phyloP scores from a whole-genome alignment of 2,888 invertebrate species.

The Eueremaeus valkanovi region DNA sequence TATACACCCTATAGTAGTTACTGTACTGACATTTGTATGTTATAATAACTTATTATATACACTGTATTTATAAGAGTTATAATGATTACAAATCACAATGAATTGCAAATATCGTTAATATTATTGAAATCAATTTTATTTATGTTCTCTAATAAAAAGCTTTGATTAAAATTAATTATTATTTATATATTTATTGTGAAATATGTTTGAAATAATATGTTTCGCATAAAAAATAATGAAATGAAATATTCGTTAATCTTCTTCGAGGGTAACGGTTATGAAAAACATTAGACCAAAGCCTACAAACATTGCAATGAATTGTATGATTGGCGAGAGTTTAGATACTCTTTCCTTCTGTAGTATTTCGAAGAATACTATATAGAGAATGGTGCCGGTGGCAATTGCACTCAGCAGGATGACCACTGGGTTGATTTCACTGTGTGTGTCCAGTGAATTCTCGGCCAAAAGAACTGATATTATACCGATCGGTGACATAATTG shows the following conservation, averaged over 20 bases:
- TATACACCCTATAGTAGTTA: too few relatives aligned
- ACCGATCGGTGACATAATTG: slow-evolving; percentile 17
- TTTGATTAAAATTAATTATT: too few relatives aligned
- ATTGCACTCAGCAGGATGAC: slow-evolving; percentile 41
- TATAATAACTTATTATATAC: too few relatives aligned
- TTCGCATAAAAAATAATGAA: too few relatives aligned
- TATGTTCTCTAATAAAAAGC: too few relatives aligned
- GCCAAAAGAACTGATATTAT: neutral
- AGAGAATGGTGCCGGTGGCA: slow-evolving; percentile 42
- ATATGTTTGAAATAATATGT: too few relatives aligned
- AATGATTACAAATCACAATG: too few relatives aligned
- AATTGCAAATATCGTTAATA: too few relatives aligned
- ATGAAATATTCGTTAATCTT: neutral
- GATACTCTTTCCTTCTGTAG: slow-evolving; percentile 24
- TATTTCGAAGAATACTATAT: slow-evolving; percentile 44
- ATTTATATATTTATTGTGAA: too few relatives aligned
- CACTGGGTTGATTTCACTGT: neutral
- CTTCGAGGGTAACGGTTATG: neutral
- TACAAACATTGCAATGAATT: slow-evolving; percentile 30
- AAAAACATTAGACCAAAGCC: slow-evolving; percentile 36
- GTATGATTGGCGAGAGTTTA: slow-evolving; percentile 7
- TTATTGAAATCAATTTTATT: too few relatives aligned
- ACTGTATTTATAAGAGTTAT: too few relatives aligned
- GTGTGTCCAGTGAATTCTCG: neutral
- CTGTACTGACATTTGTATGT: too few relatives aligned